Evolutionary conservation across 1,140 invertebrate species (phyloP).

Genomic region (Ericerus pela): DNA sequence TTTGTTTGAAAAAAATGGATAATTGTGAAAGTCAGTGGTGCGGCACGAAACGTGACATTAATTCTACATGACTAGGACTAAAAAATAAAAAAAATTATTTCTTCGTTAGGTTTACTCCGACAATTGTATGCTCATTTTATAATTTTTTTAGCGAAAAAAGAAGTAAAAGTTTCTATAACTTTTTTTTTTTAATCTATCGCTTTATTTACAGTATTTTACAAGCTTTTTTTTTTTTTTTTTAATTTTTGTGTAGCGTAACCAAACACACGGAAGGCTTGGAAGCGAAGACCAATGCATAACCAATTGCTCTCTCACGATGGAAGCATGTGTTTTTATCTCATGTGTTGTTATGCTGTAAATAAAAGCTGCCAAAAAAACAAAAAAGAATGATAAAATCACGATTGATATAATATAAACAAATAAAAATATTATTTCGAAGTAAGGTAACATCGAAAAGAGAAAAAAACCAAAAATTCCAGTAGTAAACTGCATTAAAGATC

Average conservation of each 20-base stretch:
- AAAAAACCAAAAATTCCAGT: not conserved
- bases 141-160: too few species aligned
- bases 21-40: too few species aligned
- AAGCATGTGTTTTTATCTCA: slow-evolving; percentile 8
- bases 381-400: not conserved
- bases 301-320: slow-evolving; percentile 10
- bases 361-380: slow-evolving; percentile 1
- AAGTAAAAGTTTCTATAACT: too few species aligned
- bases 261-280: slow-evolving; percentile 5
- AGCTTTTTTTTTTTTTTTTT: slow-evolving; percentile 3
- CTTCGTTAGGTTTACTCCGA: too few species aligned
- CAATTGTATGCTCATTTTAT: too few species aligned
- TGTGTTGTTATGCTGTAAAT: slow-evolving; percentile 11
- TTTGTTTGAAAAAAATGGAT: too few species aligned
- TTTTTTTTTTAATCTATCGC: too few species aligned
- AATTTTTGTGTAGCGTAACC: slow-evolving; percentile 5
- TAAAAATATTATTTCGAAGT: not conserved
- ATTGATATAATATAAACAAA: not conserved
- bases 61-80: too few species aligned
- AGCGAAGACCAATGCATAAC: slow-evolving; percentile 8
- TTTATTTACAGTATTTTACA: slow-evolving; percentile 9
- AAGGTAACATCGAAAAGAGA: slow-evolving; percentile 8
- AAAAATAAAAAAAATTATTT: too few species aligned
- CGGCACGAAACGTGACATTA: too few species aligned
- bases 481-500: not conserved